Base-by-base conservation (phyloP, 2,797 vertebrate genomes). In the Mallotus villosus region DNA sequence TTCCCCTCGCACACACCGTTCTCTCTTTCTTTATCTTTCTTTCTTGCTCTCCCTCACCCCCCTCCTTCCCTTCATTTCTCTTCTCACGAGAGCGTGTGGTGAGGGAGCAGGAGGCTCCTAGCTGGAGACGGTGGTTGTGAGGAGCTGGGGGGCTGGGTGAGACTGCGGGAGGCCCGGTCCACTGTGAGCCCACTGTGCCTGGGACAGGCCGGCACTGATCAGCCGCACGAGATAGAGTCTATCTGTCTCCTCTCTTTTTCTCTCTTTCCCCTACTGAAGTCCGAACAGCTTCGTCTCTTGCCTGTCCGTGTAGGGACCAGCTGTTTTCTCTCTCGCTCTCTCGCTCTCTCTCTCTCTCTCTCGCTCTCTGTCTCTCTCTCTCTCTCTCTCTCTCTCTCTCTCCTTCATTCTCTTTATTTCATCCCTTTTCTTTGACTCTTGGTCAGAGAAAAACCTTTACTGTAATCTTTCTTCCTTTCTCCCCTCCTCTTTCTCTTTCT, bases 131-230 rank as follows among this genome's bases (percentile, higher is more conserved):
- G 82, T 72, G 77, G 78, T 78, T 41, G 37, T 9, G 9, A 41
- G 37, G 11, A 46, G 72, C 65, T 70, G 62, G 57, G 68, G 49
- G 61, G 32, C 55, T 21, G 74, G 68, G 67, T 63, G 29, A 68
- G 78, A 78, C 75, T 70, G 82, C 81, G 74, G 79, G 74, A 75
- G 75, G 71, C 71, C 74, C 66, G 74, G 71, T 71, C 82, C 78
- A 79, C 41, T 73, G 77, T 73, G 64, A 75, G 71, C 73, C 82
- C 78, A 79, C 41, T 73, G 77, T 73, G 64, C 70, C 74, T 75
- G 70, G 49, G 67, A 67, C 67, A 57, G 66, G 71, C 72, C 79
- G 75, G 61, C 71, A 70, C 49, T 46, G 29, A 64, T 29, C 29
- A 71, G 21, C 55, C 71, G 51, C 49, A 67, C 59, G 76, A 72